Conservation (phyloP, 1,140 invertebrate genomes). For the Hydropsyche tenuis region DNA sequence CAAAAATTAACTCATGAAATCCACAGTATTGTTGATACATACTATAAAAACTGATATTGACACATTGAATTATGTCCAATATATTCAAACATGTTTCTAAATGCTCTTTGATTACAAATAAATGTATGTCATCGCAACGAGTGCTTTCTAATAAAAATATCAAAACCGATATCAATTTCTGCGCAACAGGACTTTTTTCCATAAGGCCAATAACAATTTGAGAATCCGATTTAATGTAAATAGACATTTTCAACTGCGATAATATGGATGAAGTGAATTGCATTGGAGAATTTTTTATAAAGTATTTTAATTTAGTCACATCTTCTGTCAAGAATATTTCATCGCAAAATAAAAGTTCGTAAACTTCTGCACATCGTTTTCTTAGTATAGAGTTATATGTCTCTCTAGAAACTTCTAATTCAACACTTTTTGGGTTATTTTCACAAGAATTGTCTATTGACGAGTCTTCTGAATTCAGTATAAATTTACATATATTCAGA, state of each 20-base stretch:
- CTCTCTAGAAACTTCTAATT: too few species aligned
- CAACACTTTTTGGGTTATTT: too few species aligned
- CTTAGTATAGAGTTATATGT: conserved; percentile 36
- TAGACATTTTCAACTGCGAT: conserved; percentile 27
- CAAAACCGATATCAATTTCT: conserved; percentile 24
- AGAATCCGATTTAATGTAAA: background rate
- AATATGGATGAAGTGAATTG: conserved; percentile 26
- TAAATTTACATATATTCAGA: conserved; percentile 41
- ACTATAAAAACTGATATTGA: conserved; percentile 34
- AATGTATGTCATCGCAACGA: conserved; percentile 22
- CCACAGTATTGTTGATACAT: conserved; percentile 20
- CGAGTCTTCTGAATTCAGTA: conserved; percentile 28
- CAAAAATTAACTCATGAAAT: background rate
- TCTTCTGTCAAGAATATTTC: conserved; percentile 19
- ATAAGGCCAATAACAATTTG: conserved; percentile 7
- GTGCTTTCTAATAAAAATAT: conserved; percentile 24
- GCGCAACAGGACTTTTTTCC: conserved; percentile 37
- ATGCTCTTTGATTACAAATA: conserved; percentile 33
- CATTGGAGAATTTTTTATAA: conserved; percentile 31
- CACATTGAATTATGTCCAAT: conserved; percentile 35
- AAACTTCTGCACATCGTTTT: conserved; percentile 26
- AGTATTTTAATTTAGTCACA: background rate
- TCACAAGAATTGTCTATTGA: background rate
- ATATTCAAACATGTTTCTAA: conserved; percentile 37
- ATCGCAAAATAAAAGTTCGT: conserved; percentile 29